Base-by-base conservation (phyloP, 64 coral and sea anemone genomes). In the Astreopora myriophthalma region DNA sequence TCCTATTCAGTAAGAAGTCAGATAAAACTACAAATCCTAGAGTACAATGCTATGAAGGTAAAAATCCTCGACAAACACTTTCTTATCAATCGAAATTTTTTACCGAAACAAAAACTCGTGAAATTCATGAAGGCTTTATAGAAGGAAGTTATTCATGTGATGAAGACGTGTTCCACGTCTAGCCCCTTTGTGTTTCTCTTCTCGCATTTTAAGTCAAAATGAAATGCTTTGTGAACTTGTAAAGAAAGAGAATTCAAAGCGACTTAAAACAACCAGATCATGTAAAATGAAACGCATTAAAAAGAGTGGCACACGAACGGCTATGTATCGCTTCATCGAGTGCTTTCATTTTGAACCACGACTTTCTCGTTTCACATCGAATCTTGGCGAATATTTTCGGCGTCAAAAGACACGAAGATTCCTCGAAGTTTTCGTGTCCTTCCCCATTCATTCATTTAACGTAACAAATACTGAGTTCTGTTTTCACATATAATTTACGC, bases 231-330 rank as follows among this genome's bases (percentile, higher is more conserved):
- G 27, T 20, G 52, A 60, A 80, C 27, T 80, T 80, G 77, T 80
- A 80, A 61, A 80, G 25, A n/a, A 64, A 83, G 79, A 37, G 31
- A 83, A 64, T 64, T 83, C 32, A 83, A 65, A 65, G 20, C 20
- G 20, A 79, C 46, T 51, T 32, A 55, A 48, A 31, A 27, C 24
- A 13, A 51, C 30, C 75, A 37, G 20, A 22, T 64, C 52, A 65
- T 22, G 32, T 38, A 26, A 61, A 30, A 0, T 31, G 22, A 46
- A 83, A 33, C 8, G 44, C 40, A 79, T 79, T 5, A 79, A 79
- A 46, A 3, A 49, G 1, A 1, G 3, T 26, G 4, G 23, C 4
- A 0, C 61, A 10, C 5, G 51, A 16, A 16, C 10, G 16, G 12
- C 42, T 16, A 55, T 16, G 51, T 55, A 55, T 55, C 51, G 17